Percentiles rank a stretch among this genome's conserved stretches.
These are phyloP conservation scores for Stenoptilia bipunctidactyla DNA, from an alignment of 2,888 invertebrate species.

Conservation along the genomic window DNA sequence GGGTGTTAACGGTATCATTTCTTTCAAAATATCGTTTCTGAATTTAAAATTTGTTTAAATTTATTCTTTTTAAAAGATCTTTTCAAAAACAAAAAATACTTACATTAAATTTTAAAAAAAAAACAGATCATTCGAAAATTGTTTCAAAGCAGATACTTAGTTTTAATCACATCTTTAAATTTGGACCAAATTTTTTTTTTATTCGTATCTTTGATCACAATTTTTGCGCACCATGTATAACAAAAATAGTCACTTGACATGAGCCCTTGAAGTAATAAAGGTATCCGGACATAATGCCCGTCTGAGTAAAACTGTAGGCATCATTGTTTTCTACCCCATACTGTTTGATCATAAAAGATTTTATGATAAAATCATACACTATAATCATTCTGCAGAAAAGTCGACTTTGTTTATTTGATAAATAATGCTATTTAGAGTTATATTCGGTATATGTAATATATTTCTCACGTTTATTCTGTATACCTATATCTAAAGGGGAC, in stretches of 20 bases:
- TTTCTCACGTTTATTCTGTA: too few relatives aligned
- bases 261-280: conserved; percentile 52
- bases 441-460: too few relatives aligned
- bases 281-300: conserved; percentile 42
- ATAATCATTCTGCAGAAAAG: conserved; percentile 20
- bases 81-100: too few relatives aligned
- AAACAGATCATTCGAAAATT: too few relatives aligned
- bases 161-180: too few relatives aligned
- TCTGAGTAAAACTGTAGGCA: conserved; percentile 32
- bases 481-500: too few relatives aligned
- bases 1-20: conserved; percentile 21
- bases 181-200: not conserved
- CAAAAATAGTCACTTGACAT: conserved; percentile 44
- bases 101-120: too few relatives aligned
- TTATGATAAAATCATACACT: conserved; percentile 47
- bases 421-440: too few relatives aligned
- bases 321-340: conserved; percentile 53
- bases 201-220: not conserved
- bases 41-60: too few relatives aligned
- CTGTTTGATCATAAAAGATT: conserved; percentile 42
- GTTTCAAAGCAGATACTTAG: too few relatives aligned
- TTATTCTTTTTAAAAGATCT: too few relatives aligned
- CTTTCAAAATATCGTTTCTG: too few relatives aligned
- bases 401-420: not conserved
- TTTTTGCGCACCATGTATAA: conserved; percentile 4